Base-by-base conservation (phyloP, 2,888 invertebrate genomes). In the Acronicta psi region DNA sequence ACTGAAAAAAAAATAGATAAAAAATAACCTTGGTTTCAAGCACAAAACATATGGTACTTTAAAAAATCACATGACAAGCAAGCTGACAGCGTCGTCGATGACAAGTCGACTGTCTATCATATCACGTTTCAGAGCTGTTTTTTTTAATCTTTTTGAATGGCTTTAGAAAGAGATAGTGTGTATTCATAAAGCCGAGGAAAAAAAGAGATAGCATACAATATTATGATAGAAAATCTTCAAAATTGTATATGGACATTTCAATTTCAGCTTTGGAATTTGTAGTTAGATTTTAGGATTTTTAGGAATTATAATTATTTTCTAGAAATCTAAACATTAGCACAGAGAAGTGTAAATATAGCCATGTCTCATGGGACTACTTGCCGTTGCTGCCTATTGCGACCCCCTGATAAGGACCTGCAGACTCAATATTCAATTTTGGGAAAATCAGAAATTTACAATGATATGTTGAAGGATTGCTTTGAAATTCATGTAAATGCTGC, bases 381-480 rank as follows among this genome's bases (percentile, higher is more conserved):
- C 59, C 84, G 86, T 13, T 93, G 93, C 69, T 93, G 93, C 66
- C 79, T 91, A 40, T 50, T 83, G 52, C 84, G 89, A 20, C 88
- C 90, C 1, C 89, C 92, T 0, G 92, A 92, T 56, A 92, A 90
- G 62, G 81, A 88, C 47, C 59, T 93, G 13, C 89, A 86, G 52
- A 69, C 82, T 0, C 57, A 82, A 5, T 90, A 92, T 62, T 82
- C 77, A 40, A 77, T 79, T 49, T 76, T 88, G 0, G 90, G 85
- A 11, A 85, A 86, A 63, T 73, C 84, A 0, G 93, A 92, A 84
- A 72, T 91, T 42, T 93, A 89, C 59, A 83, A 83, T 31, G 90
- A 91, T 68, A 90, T 93, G 89, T 63, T 93, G 25, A 91, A 88
- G 67, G 91, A 93, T 73, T 93, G 93, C 84, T 93, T 92, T 64